Evolutionary conservation across 2,797 vertebrate genomes (phyloP).

Genomic region (Martes flavigula): DNA sequence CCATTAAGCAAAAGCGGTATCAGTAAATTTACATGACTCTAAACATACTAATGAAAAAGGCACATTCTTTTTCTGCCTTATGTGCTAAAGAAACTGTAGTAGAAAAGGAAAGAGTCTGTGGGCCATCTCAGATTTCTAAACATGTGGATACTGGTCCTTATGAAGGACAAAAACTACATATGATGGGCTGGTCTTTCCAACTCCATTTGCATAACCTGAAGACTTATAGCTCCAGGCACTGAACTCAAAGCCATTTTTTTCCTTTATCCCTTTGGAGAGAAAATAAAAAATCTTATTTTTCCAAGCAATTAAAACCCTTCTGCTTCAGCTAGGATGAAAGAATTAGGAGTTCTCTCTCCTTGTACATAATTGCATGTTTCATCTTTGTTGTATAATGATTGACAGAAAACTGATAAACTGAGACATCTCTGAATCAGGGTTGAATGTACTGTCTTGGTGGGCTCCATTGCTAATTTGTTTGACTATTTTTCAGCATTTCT

Average conservation of each 20-base stretch:
- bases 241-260: conserved; percentile 35
- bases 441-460: conserved; percentile 50
- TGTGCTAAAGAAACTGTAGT: background rate
- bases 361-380: conserved; percentile 63
- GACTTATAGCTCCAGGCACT: background rate
- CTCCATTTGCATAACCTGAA: background rate
- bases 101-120: background rate
- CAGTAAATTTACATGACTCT: background rate
- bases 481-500: conserved; percentile 67
- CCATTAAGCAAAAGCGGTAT: background rate
- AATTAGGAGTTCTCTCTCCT: conserved; percentile 54
- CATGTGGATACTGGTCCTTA: background rate
- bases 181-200: background rate
- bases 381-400: conserved; percentile 66
- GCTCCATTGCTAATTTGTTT: conserved; percentile 65
- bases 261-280: conserved; percentile 1
- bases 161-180: background rate
- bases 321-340: conserved; percentile 52
- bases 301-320: conserved; percentile 64
- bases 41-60: background rate
- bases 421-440: conserved; percentile 45
- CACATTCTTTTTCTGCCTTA: background rate
- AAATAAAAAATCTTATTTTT: conserved; percentile 63
- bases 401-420: conserved; percentile 70
- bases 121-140: background rate